Base-by-base conservation (phyloP, 2,797 vertebrate genomes). In the Oreochromis grahami region DNA sequence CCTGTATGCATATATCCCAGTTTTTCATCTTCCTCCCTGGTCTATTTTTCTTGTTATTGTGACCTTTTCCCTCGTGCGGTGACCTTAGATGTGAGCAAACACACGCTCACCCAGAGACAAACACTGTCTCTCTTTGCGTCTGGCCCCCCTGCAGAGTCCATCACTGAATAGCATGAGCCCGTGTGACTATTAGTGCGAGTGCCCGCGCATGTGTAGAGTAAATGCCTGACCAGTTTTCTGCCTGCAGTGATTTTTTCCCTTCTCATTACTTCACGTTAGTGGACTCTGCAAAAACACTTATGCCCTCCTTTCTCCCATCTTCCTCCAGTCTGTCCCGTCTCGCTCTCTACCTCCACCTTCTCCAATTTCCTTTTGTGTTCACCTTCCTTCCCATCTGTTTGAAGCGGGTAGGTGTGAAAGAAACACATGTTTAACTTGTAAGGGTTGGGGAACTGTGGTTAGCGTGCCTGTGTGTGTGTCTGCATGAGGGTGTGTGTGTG, bases 201-300 rank as follows among this genome's bases (percentile, higher is more conserved):
- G 85, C 82, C 81, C 76, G 55, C 32, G 78, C 65, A 63, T 86
- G 79, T 86, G 82, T 58, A 19, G 63, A 76, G 45, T 82, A 89
- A 86, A 91, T 79, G 94, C 91, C 88, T 93, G 92, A 93, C 88
- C 89, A 88, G 74, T 45, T 91, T 84, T 84, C 83, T 70, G 90
- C 95, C 92, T 5, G 78, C 85, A 92, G 95, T 93, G 5, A 80
- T 95, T 93, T 95, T 87, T 89, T 91, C 93, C 87, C 76, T 65
- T 92, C 92, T 95, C 93, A 96, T 96, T 96, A 96, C 90, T 96
- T 96, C 95, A 95, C 91, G 95, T 94, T 94, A 93, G 85, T 94
- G 91, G 94, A 91, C 93, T 94, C 82, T 15, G 81, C 79, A 84
- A 93, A 94, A 96, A 95, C 93, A 94, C 83, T 83, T 65, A 21